Conservation (phyloP, 2,797 vertebrate species). For the Myripristis jacobus region DNA sequence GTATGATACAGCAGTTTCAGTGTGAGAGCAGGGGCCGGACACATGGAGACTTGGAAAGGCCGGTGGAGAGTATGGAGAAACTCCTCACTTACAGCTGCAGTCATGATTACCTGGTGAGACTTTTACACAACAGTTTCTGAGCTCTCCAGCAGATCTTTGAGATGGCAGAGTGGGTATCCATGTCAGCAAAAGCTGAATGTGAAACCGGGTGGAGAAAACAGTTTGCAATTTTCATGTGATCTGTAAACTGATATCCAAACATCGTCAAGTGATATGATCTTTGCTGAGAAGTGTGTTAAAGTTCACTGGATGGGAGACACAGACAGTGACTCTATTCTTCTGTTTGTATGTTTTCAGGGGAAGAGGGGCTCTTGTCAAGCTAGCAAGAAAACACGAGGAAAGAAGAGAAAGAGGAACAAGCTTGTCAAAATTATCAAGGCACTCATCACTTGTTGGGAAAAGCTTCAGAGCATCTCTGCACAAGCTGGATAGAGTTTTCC, state of each 20-base stretch:
- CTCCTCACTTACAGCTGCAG: slow-evolving; percentile 79
- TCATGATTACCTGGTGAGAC: slow-evolving; percentile 67
- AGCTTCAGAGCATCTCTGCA: slow-evolving; percentile 73
- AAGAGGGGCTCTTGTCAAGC: slow-evolving; percentile 66
- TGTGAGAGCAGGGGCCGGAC: slow-evolving; percentile 65
- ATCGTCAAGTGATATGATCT: background rate
- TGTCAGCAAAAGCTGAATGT: background rate
- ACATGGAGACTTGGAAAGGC: slow-evolving; percentile 53
- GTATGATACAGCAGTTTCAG: slow-evolving; percentile 69
- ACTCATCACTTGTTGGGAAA: slow-evolving; percentile 82
- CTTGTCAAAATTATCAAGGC: slow-evolving; percentile 68
- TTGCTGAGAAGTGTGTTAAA: background rate
- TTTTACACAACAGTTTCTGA: background rate
- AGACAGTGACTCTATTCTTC: slow-evolving; percentile 1
- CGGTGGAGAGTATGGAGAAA: slow-evolving; percentile 76
- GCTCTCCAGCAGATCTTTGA: background rate
- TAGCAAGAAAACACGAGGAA: slow-evolving; percentile 64
- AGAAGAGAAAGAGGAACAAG: slow-evolving; percentile 69
- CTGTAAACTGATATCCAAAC: background rate
- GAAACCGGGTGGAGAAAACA: background rate
- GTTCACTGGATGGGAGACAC: background rate
- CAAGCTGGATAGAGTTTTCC: background rate
- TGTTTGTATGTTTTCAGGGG: slow-evolving; percentile 64
- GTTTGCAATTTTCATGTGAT: background rate
- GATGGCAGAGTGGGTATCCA: background rate